Percentiles rank a stretch among this genome's conserved stretches.
Evolutionary conservation across 2,113 vertebrate genomes (phyloP).

Genomic region (Anolis sagrei): DNA sequence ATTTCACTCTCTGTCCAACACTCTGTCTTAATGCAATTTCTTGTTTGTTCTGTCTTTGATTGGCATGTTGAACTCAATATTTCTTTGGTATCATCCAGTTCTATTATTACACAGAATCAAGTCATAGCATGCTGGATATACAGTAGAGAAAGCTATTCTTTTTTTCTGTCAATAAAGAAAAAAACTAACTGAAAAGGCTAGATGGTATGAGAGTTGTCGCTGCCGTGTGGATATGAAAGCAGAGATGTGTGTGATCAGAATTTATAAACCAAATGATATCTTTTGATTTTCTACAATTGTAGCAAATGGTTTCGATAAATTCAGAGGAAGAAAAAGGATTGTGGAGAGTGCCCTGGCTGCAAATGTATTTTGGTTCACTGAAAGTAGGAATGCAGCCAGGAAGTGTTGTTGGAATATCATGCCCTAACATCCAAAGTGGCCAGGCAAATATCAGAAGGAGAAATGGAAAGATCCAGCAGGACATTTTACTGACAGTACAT

Average conservation of each 20-base stretch:
- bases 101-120: background rate
- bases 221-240: background rate
- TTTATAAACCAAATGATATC: background rate
- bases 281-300: background rate
- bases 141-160: background rate
- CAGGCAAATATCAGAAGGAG: background rate
- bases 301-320: background rate
- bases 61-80: background rate
- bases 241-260: background rate
- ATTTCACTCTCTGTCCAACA: background rate
- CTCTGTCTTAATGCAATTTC: background rate
- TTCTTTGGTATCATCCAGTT: no score
- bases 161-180: conserved; percentile 1
- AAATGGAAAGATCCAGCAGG: background rate
- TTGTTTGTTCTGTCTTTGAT: background rate
- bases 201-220: background rate
- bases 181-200: background rate
- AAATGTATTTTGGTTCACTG: background rate
- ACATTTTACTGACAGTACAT: background rate
- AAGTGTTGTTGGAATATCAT: background rate
- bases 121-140: background rate
- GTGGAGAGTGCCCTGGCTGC: background rate
- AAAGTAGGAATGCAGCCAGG: background rate
- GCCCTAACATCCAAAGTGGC: background rate
- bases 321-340: background rate